Conservation (phyloP, 2,113 vertebrate genomes). For the Acanthochromis polyacanthus region DNA sequence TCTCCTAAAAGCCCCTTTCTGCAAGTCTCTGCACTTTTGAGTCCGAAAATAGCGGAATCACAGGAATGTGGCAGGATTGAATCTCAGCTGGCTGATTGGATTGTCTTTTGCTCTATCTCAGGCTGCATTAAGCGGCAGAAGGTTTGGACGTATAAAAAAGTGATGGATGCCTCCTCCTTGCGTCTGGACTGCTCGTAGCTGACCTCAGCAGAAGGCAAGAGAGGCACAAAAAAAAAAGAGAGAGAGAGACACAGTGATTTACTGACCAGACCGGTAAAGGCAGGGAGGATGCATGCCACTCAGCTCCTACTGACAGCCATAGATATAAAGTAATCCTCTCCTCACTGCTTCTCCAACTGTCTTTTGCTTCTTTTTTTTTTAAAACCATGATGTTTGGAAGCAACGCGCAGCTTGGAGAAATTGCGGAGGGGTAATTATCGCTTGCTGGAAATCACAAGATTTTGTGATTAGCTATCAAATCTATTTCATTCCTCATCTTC, state of each 20-base stretch:
- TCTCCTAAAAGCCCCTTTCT: conserved; percentile 16
- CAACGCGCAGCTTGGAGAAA: conserved; percentile 29
- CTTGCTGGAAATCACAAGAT: conserved; percentile 52
- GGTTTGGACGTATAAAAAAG: conserved; percentile 63
- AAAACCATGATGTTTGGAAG: conserved; percentile 1
- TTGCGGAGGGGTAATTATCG: conserved; percentile 43
- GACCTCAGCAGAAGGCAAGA: conserved; percentile 74
- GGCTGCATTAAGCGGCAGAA: conserved; percentile 61
- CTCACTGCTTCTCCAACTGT: neutral
- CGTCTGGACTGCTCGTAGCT: conserved; percentile 61
- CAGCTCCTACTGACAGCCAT: conserved; percentile 51
- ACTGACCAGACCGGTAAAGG: conserved; percentile 46
- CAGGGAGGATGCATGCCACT: conserved; percentile 58
- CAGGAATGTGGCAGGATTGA: conserved; percentile 59
- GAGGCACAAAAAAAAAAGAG: conserved; percentile 28
- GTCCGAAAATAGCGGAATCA: conserved; percentile 50
- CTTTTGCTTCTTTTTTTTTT: neutral
- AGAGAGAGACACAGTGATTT: conserved; percentile 60
- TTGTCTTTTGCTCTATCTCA: conserved; percentile 68
- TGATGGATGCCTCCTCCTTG: conserved; percentile 71
- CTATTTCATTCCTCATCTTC: conserved; percentile 47
- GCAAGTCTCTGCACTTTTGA: conserved; percentile 55
- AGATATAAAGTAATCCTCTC: conserved; percentile 42
- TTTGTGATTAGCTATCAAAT: conserved; percentile 58
- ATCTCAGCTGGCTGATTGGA: conserved; percentile 71